phyloP scores from a whole-genome alignment of 2,113 vertebrate species.

The Petroica traversi region DNA sequence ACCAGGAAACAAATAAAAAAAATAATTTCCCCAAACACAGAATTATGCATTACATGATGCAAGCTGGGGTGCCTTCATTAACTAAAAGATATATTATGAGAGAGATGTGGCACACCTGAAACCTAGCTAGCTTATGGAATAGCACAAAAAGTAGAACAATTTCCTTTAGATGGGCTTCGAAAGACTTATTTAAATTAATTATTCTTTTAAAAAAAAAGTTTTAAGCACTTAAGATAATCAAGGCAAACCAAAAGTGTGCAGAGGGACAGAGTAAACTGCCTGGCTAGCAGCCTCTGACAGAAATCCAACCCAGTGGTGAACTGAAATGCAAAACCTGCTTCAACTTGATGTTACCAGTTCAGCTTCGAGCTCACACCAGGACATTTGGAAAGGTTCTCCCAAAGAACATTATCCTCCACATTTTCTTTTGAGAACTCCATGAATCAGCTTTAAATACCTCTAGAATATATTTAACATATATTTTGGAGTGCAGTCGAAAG shows the following conservation, averaged over 20 bases:
- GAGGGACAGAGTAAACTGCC: background rate
- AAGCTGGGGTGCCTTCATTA: background rate
- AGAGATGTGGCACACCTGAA: background rate
- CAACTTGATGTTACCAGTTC: background rate
- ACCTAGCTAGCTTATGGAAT: background rate
- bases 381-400: background rate
- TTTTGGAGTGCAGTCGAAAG: background rate
- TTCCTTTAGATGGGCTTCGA: background rate
- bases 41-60: background rate
- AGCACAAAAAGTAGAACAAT: background rate
- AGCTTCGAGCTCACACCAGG: background rate
- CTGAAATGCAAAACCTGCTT: slow-evolving; percentile 19
- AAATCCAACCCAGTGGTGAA: background rate
- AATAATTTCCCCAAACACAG: background rate
- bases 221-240: background rate
- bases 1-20: background rate
- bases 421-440: background rate
- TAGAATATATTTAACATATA: background rate
- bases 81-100: background rate
- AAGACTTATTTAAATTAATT: background rate
- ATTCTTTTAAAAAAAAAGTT: background rate
- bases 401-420: background rate
- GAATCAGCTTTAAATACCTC: background rate
- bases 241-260: background rate
- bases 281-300: background rate